A percentile compares a stretch with the other conserved stretches of the same genome.
These are phyloP conservation scores for Athene cunicularia DNA, from an alignment of 2,113 vertebrate species.

Conservation along the genomic window DNA sequence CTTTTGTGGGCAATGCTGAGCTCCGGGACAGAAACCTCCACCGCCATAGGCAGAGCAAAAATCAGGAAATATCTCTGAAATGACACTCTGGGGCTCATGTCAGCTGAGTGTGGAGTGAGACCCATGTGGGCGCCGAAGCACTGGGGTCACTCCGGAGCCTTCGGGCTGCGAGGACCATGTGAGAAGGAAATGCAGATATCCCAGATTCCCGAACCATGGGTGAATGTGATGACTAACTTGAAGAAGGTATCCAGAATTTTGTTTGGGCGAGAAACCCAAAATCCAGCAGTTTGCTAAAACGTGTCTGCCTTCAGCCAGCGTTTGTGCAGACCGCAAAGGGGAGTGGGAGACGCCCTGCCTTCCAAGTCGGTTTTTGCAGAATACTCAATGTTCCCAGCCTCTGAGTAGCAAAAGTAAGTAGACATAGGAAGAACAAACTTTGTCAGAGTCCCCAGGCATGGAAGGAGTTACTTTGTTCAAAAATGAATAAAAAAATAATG, in stretches of 20 bases:
- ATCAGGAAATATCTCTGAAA: neutral
- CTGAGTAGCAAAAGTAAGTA: neutral
- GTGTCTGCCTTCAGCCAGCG: neutral
- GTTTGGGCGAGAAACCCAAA: neutral
- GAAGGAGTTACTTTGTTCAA: neutral
- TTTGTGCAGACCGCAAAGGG: neutral
- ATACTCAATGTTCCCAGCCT: neutral
- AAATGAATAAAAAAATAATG: neutral
- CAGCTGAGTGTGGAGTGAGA: neutral
- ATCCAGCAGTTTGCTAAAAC: neutral
- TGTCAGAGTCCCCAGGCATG: neutral
- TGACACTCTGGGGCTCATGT: rapidly evolving
- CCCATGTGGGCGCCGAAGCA: neutral
- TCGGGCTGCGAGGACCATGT: rapidly evolving
- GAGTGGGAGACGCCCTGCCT: neutral
- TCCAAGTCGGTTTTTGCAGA: neutral
- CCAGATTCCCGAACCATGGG: neutral
- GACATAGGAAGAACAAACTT: neutral
- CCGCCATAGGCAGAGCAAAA: neutral
- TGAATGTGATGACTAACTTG: neutral
- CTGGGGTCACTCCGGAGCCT: neutral
- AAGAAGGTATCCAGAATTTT: neutral
- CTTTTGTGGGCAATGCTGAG: neutral
- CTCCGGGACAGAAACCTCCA: neutral
- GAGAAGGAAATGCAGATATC: neutral